Percentiles rank a stretch among this genome's conserved stretches.
Evolutionary conservation across 2,113 vertebrate genomes (phyloP).

Genomic region (Gymnorhina tibicen): DNA sequence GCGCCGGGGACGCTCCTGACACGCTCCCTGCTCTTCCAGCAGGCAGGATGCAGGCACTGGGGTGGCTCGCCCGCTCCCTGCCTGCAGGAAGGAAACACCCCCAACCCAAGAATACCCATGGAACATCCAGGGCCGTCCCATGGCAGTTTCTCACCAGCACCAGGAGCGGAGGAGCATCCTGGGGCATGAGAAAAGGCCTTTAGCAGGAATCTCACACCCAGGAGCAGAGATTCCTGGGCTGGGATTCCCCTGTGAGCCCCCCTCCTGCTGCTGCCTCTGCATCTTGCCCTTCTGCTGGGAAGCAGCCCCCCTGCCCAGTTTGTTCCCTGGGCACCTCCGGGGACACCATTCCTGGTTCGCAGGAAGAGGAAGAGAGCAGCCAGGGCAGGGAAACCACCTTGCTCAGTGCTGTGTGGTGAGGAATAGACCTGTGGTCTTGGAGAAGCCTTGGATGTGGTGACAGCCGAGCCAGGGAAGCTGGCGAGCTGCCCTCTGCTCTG

Average conservation of each 20-base stretch:
- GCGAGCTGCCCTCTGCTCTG: background rate
- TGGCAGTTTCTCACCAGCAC: background rate
- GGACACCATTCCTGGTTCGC: background rate
- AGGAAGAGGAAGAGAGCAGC: background rate
- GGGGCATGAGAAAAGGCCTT: background rate
- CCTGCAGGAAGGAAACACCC: background rate
- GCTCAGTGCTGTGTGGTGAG: background rate
- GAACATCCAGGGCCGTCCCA: background rate
- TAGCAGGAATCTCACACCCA: background rate
- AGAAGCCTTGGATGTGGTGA: background rate
- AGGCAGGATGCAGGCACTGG: background rate
- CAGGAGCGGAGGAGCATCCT: background rate
- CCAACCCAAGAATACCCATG: background rate
- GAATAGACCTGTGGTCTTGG: background rate
- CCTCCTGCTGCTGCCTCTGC: rapidly evolving
- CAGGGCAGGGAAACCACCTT: background rate
- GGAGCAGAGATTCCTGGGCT: background rate
- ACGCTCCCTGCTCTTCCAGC: rapidly evolving
- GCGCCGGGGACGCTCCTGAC: background rate
- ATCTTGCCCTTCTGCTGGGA: background rate
- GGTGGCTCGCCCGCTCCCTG: background rate
- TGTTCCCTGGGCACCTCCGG: background rate
- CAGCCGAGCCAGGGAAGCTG: background rate
- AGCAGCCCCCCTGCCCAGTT: rapidly evolving
- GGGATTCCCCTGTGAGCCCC: background rate